phyloP scores from a whole-genome alignment of 2,113 vertebrate species.

The Saimiri boliviensis region DNA sequence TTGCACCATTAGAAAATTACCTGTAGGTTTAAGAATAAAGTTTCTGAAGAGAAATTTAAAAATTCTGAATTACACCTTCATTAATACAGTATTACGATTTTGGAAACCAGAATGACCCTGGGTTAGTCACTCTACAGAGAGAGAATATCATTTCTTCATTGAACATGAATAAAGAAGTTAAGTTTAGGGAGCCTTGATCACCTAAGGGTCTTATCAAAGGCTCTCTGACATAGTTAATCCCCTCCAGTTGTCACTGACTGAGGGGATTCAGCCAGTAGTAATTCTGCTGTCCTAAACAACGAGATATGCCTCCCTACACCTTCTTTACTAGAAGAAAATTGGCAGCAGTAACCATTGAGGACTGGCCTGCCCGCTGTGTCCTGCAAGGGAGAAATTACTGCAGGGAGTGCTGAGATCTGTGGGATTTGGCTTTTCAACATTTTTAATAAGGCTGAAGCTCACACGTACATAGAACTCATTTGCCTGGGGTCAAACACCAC shows the following conservation, averaged over 20 bases:
- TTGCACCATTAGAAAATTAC: background rate
- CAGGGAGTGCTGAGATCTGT: background rate
- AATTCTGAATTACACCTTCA: background rate
- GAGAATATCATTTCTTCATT: background rate
- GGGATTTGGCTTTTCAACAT: background rate
- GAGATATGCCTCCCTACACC: fast-evolving
- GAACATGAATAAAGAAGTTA: background rate
- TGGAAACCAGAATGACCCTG: background rate
- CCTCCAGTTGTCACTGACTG: background rate
- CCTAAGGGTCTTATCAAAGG: background rate
- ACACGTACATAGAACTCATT: background rate
- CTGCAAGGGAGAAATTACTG: background rate
- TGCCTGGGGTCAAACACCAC: background rate
- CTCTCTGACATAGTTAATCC: background rate
- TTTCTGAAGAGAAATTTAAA: background rate
- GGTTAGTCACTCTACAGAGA: background rate
- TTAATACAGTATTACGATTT: background rate
- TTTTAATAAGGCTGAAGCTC: background rate
- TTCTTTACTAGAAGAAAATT: background rate
- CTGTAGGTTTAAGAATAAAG: background rate
- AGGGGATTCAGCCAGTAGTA: background rate
- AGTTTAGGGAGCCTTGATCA: background rate
- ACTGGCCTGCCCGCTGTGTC: background rate
- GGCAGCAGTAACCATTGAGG: background rate
- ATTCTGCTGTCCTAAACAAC: background rate